Evolutionary conservation across 2,888 invertebrate genomes (phyloP).

Genomic region (Leucozona laternaria): DNA sequence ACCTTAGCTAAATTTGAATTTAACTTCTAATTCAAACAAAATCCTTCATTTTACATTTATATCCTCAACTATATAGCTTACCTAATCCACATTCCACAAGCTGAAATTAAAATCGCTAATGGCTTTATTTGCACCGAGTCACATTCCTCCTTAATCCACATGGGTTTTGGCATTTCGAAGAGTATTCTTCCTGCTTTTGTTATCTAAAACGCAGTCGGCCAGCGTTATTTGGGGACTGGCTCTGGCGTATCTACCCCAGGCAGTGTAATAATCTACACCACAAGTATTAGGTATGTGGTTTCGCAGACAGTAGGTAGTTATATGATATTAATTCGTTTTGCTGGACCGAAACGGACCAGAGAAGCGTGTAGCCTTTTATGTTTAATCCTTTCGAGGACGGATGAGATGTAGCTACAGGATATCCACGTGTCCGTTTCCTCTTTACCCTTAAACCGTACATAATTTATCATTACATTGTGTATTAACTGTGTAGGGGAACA

Average conservation of each 20-base stretch:
- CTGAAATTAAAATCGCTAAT: slow-evolving; percentile 10
- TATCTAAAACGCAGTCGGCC: slow-evolving; percentile 28
- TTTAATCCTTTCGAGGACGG: slow-evolving; percentile 14
- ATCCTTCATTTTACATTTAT: neutral
- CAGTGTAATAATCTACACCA: slow-evolving; percentile 2
- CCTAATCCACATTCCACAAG: too few species aligned
- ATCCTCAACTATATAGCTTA: neutral
- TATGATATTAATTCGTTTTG: slow-evolving; percentile 32
- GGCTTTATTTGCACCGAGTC: slow-evolving; percentile 11
- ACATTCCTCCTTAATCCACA: slow-evolving; percentile 22
- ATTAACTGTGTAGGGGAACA: slow-evolving; percentile 4
- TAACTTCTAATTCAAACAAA: neutral
- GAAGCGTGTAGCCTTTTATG: neutral
- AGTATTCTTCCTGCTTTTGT: slow-evolving; percentile 18
- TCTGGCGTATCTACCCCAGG: too few species aligned
- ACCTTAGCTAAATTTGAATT: neutral
- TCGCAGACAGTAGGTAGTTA: slow-evolving; percentile 15
- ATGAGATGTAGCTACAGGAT: neutral
- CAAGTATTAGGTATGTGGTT: slow-evolving; percentile 13
- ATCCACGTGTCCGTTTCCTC: slow-evolving; percentile 24
- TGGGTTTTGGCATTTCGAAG: neutral
- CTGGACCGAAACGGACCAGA: neutral
- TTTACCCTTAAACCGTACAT: slow-evolving; percentile 8
- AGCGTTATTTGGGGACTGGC: neutral
- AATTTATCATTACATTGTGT: slow-evolving; percentile 20